These are phyloP conservation scores for Phymorhynchus buccinoides DNA, from an alignment of 1,140 invertebrate genomes.

Conservation along the genomic window DNA sequence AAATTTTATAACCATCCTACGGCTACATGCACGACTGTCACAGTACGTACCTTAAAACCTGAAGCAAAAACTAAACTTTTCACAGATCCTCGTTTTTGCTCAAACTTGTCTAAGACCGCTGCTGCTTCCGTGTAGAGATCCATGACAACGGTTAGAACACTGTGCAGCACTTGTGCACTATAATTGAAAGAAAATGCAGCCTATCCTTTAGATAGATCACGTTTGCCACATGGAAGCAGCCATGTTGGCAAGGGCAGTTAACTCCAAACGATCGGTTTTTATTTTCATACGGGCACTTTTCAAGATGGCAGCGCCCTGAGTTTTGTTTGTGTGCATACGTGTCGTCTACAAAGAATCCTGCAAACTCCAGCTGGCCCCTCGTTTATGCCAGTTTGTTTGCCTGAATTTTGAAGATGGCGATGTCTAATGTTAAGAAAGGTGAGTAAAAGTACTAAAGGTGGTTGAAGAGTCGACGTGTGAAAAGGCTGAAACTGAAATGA, in stretches of 20 bases:
- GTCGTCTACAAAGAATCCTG: slow-evolving; percentile 18
- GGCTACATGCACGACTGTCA: no score
- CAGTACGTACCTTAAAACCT: slow-evolving; percentile 74
- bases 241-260: background rate
- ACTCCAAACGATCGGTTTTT: background rate
- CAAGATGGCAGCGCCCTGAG: slow-evolving; percentile 28
- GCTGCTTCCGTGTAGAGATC: slow-evolving; percentile 82
- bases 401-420: slow-evolving; percentile 6
- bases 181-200: no score
- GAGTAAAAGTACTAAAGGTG: no score
- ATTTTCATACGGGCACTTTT: slow-evolving; percentile 24
- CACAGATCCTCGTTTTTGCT: slow-evolving; percentile 81
- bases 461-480: no score
- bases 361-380: background rate
- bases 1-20: no score
- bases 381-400: background rate
- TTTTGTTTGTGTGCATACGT: background rate
- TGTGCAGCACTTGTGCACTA: no score
- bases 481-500: no score
- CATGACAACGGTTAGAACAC: slow-evolving; percentile 33
- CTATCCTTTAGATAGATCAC: background rate
- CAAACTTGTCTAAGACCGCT: slow-evolving; percentile 80
- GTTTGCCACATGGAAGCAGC: slow-evolving; percentile 20
- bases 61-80: slow-evolving; percentile 80
- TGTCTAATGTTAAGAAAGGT: slow-evolving; percentile 31